Conservation (phyloP, 35 echinoderm and acorn worm genomes). For the Antedon bifida region DNA sequence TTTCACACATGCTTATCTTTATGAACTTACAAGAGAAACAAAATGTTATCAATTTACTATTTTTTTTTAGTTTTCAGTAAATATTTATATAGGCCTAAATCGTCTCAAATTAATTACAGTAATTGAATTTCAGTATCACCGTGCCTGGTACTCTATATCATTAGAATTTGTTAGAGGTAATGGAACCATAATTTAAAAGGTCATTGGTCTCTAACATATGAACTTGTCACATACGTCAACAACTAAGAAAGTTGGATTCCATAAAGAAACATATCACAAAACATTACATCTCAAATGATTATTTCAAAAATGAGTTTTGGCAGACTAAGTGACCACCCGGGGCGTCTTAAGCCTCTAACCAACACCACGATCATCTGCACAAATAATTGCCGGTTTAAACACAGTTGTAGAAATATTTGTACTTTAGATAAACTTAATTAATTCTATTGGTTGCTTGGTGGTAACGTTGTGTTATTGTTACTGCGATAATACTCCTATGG, state of each 20-base stretch:
- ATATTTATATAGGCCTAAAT: too few species aligned
- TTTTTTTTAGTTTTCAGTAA: too few species aligned
- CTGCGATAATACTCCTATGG: too few species aligned
- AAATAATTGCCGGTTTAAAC: background rate
- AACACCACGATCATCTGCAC: background rate
- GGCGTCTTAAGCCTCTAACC: background rate
- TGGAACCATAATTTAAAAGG: too few species aligned
- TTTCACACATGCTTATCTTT: too few species aligned
- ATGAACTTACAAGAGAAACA: too few species aligned
- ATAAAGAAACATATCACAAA: background rate
- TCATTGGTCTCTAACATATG: background rate
- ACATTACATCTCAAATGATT: background rate
- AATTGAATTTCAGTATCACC: too few species aligned
- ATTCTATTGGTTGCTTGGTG: background rate
- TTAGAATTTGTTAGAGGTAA: too few species aligned
- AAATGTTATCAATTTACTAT: too few species aligned
- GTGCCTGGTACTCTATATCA: too few species aligned
- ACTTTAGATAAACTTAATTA: background rate
- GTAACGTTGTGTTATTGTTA: background rate
- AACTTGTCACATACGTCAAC: background rate
- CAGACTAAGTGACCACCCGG: background rate
- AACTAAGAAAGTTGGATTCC: background rate
- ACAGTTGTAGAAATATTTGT: background rate
- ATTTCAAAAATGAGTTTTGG: background rate
- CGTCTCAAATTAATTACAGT: too few species aligned